These are phyloP conservation scores for Acleris emargana DNA, from an alignment of 2,888 invertebrate species.

Conservation along the genomic window DNA sequence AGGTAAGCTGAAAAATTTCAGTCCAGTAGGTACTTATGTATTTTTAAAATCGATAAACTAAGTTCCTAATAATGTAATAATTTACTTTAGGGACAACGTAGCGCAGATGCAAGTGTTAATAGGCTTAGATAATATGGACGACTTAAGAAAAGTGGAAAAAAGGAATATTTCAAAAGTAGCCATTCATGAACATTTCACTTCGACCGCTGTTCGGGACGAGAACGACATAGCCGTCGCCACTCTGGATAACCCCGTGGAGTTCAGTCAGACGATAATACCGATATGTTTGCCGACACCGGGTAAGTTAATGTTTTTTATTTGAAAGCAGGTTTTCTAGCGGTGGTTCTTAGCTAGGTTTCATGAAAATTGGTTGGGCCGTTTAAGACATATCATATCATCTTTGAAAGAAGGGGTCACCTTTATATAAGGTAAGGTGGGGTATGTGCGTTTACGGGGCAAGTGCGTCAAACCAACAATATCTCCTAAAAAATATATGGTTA, in stretches of 20 bases:
- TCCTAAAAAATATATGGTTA: no score
- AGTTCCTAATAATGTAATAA: neutral
- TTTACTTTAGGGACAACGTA: conserved; percentile 65
- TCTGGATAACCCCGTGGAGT: conserved; percentile 67
- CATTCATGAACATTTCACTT: conserved; percentile 79
- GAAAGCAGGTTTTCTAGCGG: no score
- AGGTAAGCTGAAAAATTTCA: no score
- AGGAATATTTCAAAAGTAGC: conserved; percentile 62
- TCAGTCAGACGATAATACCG: conserved; percentile 71
- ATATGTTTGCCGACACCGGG: conserved; percentile 81
- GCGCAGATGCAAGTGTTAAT: conserved; percentile 65
- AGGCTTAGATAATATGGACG: conserved; percentile 74
- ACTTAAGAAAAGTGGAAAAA: conserved; percentile 59
- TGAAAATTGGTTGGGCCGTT: no score
- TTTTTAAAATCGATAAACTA: no score
- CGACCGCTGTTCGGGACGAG: conserved; percentile 78
- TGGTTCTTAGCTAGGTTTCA: no score
- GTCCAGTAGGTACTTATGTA: no score
- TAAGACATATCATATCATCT: no score
- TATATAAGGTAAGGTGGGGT: no score
- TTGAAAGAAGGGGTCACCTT: no score
- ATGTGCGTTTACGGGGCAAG: no score
- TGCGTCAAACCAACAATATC: no score
- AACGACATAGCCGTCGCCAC: conserved; percentile 84
- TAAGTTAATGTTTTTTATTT: conserved; percentile 44